Conservation (phyloP, 2,113 vertebrate genomes). For the Corythornis vintsioides region DNA sequence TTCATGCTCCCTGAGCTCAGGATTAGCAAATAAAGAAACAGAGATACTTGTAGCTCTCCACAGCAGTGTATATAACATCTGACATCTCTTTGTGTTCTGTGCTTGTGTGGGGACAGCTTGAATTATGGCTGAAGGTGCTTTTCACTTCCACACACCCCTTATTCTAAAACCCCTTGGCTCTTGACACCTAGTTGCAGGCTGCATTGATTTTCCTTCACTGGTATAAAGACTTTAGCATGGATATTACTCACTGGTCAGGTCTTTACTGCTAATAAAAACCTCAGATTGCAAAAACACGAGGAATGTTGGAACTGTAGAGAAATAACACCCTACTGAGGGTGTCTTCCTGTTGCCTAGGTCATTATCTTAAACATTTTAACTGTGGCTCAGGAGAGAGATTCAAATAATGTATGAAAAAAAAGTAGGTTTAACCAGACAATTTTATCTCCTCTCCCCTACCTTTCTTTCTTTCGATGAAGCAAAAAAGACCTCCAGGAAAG, state of each 20-base stretch:
- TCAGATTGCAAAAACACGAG: conserved; percentile 5
- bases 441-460: not conserved
- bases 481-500: not conserved
- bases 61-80: not conserved
- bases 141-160: conserved; percentile 3
- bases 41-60: not conserved
- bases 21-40: not conserved
- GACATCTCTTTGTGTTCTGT: not conserved
- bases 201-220: conserved; percentile 74
- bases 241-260: conserved; percentile 62
- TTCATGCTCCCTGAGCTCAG: not conserved
- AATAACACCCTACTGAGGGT: not conserved
- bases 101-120: conserved; percentile 32
- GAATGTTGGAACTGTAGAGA: not conserved
- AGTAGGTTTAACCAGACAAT: not conserved
- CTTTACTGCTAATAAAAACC: conserved; percentile 57
- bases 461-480: not conserved
- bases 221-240: conserved; percentile 61
- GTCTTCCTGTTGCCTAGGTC: not conserved
- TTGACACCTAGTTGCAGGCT: conserved; percentile 53
- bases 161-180: conserved; percentile 7
- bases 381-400: not conserved
- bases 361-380: not conserved
- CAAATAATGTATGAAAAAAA: not conserved
- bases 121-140: conserved; percentile 23